Percentiles rank a stretch among this genome's conserved stretches.
Evolutionary conservation across 2,888 invertebrate genomes (phyloP).

Genomic region (Pocota personata): DNA sequence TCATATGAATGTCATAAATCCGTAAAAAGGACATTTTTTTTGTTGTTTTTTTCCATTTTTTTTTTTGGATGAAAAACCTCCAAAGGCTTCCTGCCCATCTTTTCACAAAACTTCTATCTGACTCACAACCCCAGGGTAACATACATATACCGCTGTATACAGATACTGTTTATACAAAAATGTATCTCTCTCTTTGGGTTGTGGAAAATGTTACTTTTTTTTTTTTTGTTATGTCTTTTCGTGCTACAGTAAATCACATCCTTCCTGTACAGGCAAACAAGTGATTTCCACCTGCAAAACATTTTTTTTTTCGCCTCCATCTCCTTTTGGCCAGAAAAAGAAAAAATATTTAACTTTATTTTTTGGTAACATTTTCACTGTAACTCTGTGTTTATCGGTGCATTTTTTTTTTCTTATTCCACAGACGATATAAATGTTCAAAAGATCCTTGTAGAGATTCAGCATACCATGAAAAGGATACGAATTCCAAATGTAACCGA

Average conservation of each 20-base stretch:
- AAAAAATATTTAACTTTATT: constrained; percentile 35
- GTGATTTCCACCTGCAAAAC: constrained; percentile 78
- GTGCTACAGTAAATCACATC: constrained; percentile 81
- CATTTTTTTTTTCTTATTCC: constrained; percentile 29
- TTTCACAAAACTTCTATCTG: constrained; percentile 43
- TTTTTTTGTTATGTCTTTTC: constrained; percentile 41
- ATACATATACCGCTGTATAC: constrained; percentile 8
- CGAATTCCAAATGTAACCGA: constrained; percentile 51
- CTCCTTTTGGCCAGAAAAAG: neutral
- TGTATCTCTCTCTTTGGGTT: constrained; percentile 8
- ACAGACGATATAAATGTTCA: constrained; percentile 74
- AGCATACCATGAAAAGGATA: constrained; percentile 75
- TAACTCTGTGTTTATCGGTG: constrained; percentile 29
- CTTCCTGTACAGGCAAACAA: constrained; percentile 81
- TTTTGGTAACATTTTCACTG: constrained; percentile 35
- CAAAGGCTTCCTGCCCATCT: constrained; percentile 27
- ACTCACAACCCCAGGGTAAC: constrained; percentile 47
- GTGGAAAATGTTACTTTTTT: constrained; percentile 3
- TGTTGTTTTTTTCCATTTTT: neutral
- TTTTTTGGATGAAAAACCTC: constrained; percentile 22
- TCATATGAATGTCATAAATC: constrained; percentile 52
- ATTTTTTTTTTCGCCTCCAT: constrained; percentile 3
- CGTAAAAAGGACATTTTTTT: constrained; percentile 26
- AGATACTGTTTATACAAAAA: constrained; percentile 21
- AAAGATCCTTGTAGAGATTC: constrained; percentile 74